Evolutionary conservation across 1,140 invertebrate species (phyloP).

Genomic region (Apolygus lucorum): DNA sequence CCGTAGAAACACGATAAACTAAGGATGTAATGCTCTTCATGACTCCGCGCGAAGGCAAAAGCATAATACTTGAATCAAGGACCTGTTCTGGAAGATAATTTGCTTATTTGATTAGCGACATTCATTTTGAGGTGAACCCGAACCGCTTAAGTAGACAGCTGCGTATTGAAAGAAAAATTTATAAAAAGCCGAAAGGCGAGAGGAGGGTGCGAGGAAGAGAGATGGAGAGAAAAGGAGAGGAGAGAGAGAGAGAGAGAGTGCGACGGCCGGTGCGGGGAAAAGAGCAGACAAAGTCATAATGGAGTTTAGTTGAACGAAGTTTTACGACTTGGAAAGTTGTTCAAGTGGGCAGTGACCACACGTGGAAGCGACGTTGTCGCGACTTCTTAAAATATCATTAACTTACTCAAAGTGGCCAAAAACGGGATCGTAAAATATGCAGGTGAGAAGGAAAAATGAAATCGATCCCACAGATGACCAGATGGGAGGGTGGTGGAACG

Average conservation of each 20-base stretch:
- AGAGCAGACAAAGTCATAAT: background rate
- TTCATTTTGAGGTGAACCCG: background rate
- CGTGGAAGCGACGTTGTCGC: background rate
- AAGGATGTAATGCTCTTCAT: background rate
- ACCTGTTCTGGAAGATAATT: background rate
- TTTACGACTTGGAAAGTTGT: background rate
- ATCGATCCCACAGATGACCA: background rate
- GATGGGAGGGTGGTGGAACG: background rate
- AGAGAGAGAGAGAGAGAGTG: too few species aligned
- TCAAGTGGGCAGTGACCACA: background rate
- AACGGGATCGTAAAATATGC: background rate
- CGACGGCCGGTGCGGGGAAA: background rate
- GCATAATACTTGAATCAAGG: background rate
- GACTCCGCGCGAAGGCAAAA: background rate
- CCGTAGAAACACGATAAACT: background rate
- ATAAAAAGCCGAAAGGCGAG: background rate
- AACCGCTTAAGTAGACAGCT: background rate
- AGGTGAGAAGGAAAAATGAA: conserved; percentile 1
- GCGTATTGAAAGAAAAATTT: background rate
- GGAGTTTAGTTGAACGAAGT: background rate
- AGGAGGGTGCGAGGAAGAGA: background rate
- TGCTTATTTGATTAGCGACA: background rate
- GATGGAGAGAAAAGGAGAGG: background rate
- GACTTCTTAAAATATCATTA: conserved; percentile 1
- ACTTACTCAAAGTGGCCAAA: background rate